Evolutionary conservation across 2,888 invertebrate species (phyloP).

Genomic region (Stratiomys singularior): DNA sequence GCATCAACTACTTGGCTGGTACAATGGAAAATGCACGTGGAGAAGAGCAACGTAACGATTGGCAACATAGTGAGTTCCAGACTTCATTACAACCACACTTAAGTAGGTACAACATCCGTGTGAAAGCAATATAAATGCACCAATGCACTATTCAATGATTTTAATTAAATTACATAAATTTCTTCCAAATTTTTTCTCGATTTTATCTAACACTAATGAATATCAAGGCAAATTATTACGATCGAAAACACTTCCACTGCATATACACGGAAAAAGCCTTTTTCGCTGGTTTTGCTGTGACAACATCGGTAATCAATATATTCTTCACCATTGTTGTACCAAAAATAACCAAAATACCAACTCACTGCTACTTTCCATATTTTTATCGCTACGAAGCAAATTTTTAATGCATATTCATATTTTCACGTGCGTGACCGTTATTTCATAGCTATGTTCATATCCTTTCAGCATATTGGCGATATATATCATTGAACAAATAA

Average conservation of each 20-base stretch:
- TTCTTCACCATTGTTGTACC: slow-evolving; percentile 21
- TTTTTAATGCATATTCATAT: too few relatives aligned
- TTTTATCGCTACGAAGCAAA: too few relatives aligned
- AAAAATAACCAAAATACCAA: background rate
- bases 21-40: slow-evolving; percentile 72
- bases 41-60: slow-evolving; percentile 80
- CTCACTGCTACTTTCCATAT: too few relatives aligned
- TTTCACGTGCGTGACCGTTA: too few relatives aligned
- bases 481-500: too few relatives aligned
- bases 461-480: too few relatives aligned
- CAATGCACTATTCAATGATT: background rate
- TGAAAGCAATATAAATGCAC: slow-evolving; percentile 39
- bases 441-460: too few relatives aligned
- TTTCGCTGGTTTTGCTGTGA: background rate
- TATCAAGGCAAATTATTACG: background rate
- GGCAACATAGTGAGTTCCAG: slow-evolving; percentile 79
- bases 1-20: slow-evolving; percentile 83
- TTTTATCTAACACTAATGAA: background rate
- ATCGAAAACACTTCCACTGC: background rate
- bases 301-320: background rate
- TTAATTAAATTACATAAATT: background rate
- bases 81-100: slow-evolving; percentile 65
- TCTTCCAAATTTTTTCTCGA: background rate
- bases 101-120: slow-evolving; percentile 59
- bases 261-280: background rate